Evolutionary conservation across 2,113 vertebrate genomes (phyloP).

Genomic region (Meriones unguiculatus): DNA sequence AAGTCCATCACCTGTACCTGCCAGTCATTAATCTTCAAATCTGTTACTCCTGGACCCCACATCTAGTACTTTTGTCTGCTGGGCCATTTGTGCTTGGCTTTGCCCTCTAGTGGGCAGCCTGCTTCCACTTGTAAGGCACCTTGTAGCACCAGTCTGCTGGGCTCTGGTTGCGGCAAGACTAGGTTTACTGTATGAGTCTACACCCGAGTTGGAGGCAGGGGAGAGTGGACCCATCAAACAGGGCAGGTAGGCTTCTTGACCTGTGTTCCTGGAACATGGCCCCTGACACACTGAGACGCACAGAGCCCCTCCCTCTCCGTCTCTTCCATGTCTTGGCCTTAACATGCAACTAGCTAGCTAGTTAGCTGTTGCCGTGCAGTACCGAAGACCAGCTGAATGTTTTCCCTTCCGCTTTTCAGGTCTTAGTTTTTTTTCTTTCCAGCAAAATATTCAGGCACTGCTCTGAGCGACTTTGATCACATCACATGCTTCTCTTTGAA

Average conservation of each 20-base stretch:
- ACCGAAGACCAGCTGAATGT: accelerated
- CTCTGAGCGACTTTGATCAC: neutral
- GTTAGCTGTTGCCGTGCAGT: neutral
- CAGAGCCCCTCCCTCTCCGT: accelerated
- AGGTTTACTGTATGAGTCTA: accelerated
- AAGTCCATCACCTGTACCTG: accelerated
- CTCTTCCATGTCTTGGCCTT: neutral
- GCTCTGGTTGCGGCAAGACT: neutral
- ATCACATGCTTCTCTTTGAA: neutral
- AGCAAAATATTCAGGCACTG: neutral
- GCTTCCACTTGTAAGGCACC: neutral
- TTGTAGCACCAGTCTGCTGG: accelerated
- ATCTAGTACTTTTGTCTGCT: accelerated
- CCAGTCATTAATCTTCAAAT: accelerated
- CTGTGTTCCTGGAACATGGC: accelerated
- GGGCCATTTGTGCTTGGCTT: accelerated
- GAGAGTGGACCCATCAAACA: accelerated
- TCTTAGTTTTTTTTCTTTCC: neutral
- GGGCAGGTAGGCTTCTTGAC: neutral
- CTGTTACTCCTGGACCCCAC: accelerated
- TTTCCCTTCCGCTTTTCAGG: neutral
- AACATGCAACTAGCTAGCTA: neutral
- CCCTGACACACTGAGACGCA: accelerated
- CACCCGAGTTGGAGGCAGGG: too few relatives aligned
- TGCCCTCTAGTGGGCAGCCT: neutral